Evolutionary conservation across 1,140 invertebrate genomes (phyloP), one percentile per base, ranked within the genome.

Genomic region (Ceratina calcarata): DNA sequence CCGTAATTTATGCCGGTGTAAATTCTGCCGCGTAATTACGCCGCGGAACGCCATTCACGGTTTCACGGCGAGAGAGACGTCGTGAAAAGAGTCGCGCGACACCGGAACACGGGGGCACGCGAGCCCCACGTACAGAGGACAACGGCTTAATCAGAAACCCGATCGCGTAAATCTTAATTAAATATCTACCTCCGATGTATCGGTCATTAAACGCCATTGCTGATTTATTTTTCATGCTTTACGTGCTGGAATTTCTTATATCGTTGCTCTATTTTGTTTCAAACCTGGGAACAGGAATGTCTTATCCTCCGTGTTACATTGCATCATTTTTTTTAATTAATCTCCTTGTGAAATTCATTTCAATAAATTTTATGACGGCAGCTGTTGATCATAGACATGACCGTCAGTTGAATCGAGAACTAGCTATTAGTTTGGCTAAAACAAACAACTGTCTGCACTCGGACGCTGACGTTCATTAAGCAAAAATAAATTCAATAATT

Each of bases 11-110:
- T 85, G 83, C 61, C 70, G 79, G 79, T 81, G 83, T 85, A 85
- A 85, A 85, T 84, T 85, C 65, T 84, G 82, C 78, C 66, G 37
- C 72, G 82, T 84, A 85, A 84, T 85, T 85, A 85, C 82, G 78
- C 71, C 71, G 37, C 64, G 67, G 78, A 65, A 60, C 58, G 72
- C 82, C 83, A 85, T 85, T 85, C 83, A 84, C 58, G 72, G 51
- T 45, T 45, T 58, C n/a, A 45, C 70, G 15, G 61, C 61, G 60
- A 57, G 69, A 62, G 20, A 53, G 51, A 24, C 32, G 77, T 61
- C 76, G 45, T n/a, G 67, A 71, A 78, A 68, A 70, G 68, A 72
- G 61, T 58, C 68, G 58, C 51, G 64, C 57, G 77, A 71, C 62
- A 76, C 37, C 37, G 69, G 76, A 71, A 80, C 68, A 67, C 49